phyloP scores from a whole-genome alignment of 2,888 invertebrate species.

The Lamellibrachia satsuma region DNA sequence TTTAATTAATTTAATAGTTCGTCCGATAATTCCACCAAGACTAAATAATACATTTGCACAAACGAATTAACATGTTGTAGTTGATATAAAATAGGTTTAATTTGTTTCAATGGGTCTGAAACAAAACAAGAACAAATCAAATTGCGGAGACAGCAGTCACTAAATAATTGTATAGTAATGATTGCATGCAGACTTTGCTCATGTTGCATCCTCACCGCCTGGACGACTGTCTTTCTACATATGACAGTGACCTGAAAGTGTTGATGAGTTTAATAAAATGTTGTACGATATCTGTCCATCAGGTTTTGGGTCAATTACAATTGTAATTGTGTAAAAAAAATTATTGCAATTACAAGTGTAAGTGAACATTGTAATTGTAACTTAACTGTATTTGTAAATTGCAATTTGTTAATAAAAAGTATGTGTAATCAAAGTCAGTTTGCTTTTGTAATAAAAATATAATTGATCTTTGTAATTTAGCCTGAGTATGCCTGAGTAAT shows the following conservation, averaged over 20 bases:
- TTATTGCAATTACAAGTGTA: not conserved
- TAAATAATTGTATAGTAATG: not conserved
- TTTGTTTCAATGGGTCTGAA: no score
- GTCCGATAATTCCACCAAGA: no score
- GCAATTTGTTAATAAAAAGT: not conserved
- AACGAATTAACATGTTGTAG: no score
- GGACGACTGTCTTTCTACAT: conserved; percentile 6
- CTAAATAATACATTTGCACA: no score
- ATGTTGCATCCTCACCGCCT: not conserved
- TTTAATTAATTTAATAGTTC: no score
- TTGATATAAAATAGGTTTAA: no score
- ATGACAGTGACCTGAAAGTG: not conserved
- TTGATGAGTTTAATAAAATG: not conserved
- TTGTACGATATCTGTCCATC: not conserved
- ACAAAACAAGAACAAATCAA: no score
- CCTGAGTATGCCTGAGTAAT: not conserved
- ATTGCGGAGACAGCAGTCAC: not conserved
- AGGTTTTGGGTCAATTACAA: not conserved
- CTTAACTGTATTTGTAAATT: not conserved
- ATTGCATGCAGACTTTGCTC: no score
- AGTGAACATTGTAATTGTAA: not conserved
- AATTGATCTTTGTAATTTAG: no score
- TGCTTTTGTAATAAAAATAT: no score
- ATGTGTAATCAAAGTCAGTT: no score
- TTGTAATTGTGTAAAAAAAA: not conserved